Evolutionary conservation across 2,113 vertebrate species (phyloP).

Genomic region (Paramormyrops kingsleyae): DNA sequence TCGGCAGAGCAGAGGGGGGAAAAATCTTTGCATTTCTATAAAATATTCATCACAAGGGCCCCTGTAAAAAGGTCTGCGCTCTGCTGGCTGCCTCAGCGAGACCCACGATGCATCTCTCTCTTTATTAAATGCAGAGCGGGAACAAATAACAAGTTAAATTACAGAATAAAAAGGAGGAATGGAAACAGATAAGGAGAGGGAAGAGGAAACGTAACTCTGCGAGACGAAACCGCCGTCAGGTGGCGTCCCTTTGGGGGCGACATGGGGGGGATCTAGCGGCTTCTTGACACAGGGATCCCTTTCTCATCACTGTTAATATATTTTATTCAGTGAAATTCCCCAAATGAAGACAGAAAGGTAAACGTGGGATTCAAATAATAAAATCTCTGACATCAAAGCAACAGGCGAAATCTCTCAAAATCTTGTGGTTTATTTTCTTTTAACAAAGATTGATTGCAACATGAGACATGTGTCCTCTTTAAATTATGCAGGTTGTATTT

Average conservation of each 20-base stretch:
- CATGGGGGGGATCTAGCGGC: background rate
- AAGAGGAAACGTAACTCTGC: background rate
- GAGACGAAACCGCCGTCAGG: background rate
- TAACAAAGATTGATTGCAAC: background rate
- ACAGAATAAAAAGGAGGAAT: background rate
- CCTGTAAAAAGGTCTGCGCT: constrained; percentile 44
- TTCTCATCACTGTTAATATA: background rate
- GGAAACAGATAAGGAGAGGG: background rate
- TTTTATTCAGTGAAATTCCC: background rate
- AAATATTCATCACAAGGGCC: constrained; percentile 63
- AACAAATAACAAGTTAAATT: constrained; percentile 31
- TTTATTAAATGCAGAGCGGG: constrained; percentile 41
- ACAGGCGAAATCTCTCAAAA: background rate
- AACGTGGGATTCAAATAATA: background rate
- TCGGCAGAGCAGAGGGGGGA: constrained; percentile 39
- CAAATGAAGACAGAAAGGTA: background rate
- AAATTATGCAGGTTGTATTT: background rate
- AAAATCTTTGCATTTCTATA: constrained; percentile 68
- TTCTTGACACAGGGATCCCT: background rate
- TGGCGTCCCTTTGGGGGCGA: background rate
- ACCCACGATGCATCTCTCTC: background rate
- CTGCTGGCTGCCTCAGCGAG: background rate
- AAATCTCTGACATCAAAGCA: background rate
- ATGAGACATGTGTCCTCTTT: background rate
- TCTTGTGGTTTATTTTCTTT: background rate